Percentiles rank a stretch among this genome's conserved stretches.
phyloP scores from a whole-genome alignment of 2,888 invertebrate genomes.

The Amblyteles armatorius region DNA sequence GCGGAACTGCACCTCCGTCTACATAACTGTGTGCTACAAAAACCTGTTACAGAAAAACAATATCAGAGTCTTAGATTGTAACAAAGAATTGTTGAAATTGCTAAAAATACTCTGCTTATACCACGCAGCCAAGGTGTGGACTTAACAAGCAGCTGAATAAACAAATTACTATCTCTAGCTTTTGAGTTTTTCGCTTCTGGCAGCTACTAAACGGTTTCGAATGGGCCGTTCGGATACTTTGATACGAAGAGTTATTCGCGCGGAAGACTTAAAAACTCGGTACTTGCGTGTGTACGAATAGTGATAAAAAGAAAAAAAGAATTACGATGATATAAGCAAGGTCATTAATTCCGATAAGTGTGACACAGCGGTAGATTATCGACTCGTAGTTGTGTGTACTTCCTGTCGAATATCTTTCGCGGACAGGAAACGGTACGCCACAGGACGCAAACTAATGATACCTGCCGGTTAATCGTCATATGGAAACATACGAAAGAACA shows the following conservation, averaged over 20 bases:
- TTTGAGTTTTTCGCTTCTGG: neutral
- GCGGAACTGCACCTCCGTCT: slow-evolving; percentile 92
- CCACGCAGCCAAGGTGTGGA: neutral
- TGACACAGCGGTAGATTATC: neutral
- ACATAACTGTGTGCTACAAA: slow-evolving; percentile 87
- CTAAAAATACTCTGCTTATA: neutral
- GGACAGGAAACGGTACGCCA: neutral
- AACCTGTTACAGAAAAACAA: slow-evolving; percentile 64
- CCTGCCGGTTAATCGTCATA: slow-evolving; percentile 31
- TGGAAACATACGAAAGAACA: neutral
- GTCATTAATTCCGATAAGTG: neutral
- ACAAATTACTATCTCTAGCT: neutral
- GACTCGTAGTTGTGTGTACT: neutral
- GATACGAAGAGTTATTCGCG: neutral
- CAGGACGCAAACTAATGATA: slow-evolving; percentile 10
- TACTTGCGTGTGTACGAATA: neutral
- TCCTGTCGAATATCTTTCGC: neutral
- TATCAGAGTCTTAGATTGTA: neutral
- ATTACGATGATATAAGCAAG: slow-evolving; percentile 4
- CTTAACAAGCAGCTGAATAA: neutral
- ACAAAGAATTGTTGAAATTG: neutral
- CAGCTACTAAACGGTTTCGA: neutral
- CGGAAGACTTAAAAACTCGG: neutral
- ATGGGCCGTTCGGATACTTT: neutral
- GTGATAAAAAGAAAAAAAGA: neutral